Evolutionary conservation across 2,797 vertebrate species (phyloP).

Genomic region (Micromesistius poutassou): DNA sequence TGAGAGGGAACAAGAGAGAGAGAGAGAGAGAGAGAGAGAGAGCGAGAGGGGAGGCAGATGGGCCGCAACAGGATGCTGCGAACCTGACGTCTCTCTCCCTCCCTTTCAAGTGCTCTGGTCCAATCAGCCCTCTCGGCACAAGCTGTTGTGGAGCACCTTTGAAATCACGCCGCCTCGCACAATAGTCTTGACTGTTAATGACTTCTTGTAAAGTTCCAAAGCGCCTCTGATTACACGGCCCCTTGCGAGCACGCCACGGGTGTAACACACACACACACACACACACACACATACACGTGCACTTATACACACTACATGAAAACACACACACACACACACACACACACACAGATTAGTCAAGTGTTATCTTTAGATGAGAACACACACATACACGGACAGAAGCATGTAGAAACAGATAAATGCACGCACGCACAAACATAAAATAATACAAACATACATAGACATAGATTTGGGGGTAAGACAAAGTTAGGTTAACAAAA

Average conservation of each 20-base stretch:
- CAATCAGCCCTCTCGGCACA: conserved; percentile 79
- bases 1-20: not conserved
- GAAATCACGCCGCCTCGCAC: conserved; percentile 77
- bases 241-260: conserved; percentile 37
- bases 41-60: conserved; percentile 73
- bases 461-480: not conserved
- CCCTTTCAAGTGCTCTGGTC: conserved; percentile 81
- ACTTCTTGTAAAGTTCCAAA: conserved; percentile 82
- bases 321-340: not conserved
- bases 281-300: not conserved
- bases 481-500: not conserved
- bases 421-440: not conserved
- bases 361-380: not conserved
- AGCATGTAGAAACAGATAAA: not conserved
- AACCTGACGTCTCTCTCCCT: conserved; percentile 79
- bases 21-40: too few species aligned
- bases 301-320: not conserved
- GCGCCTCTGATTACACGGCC: conserved; percentile 73
- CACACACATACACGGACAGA: not conserved
- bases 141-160: conserved; percentile 84
- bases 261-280: conserved; percentile 1
- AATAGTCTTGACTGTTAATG: conserved; percentile 84
- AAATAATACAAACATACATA: not conserved
- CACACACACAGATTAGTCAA: not conserved
- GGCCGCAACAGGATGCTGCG: conserved; percentile 76